Conservation (phyloP, 1,140 invertebrate species). For the Drosophila yakuba region DNA sequence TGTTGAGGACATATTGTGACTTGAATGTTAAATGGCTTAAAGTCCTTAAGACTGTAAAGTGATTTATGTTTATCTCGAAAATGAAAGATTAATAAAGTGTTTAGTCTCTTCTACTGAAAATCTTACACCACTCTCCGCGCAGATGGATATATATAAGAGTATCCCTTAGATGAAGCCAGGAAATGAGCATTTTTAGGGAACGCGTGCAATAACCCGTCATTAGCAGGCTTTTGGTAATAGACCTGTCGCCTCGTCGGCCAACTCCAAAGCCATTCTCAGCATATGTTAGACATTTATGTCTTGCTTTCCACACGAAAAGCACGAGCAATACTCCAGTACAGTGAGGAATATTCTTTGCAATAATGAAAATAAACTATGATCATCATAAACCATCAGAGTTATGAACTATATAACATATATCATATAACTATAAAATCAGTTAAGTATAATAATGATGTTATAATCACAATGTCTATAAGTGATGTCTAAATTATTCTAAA, state of each 20-base stretch:
- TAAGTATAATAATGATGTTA: too few relatives aligned
- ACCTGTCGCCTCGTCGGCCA: slow-evolving; percentile 44
- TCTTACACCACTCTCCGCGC: background rate
- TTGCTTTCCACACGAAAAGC: slow-evolving; percentile 65
- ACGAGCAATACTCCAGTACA: slow-evolving; percentile 7
- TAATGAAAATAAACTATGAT: too few relatives aligned
- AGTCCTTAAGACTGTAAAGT: too few relatives aligned
- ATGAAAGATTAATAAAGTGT: background rate
- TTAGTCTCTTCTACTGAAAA: background rate
- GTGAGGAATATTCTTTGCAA: background rate
- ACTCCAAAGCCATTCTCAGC: slow-evolving; percentile 28
- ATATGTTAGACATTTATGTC: slow-evolving; percentile 78
- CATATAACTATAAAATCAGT: too few relatives aligned
- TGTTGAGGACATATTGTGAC: slow-evolving; percentile 11
- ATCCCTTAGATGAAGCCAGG: background rate
- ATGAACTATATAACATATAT: too few relatives aligned
- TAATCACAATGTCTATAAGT: background rate
- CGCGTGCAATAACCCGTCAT: slow-evolving; percentile 44
- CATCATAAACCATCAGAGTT: too few relatives aligned
- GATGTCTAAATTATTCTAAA: too few relatives aligned
- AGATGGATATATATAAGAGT: background rate
- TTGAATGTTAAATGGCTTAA: background rate
- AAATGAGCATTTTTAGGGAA: background rate
- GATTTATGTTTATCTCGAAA: too few relatives aligned
- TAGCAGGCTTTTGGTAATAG: slow-evolving; percentile 44